phyloP scores from a whole-genome alignment of 1,140 invertebrate genomes.

The Achroia grisella region DNA sequence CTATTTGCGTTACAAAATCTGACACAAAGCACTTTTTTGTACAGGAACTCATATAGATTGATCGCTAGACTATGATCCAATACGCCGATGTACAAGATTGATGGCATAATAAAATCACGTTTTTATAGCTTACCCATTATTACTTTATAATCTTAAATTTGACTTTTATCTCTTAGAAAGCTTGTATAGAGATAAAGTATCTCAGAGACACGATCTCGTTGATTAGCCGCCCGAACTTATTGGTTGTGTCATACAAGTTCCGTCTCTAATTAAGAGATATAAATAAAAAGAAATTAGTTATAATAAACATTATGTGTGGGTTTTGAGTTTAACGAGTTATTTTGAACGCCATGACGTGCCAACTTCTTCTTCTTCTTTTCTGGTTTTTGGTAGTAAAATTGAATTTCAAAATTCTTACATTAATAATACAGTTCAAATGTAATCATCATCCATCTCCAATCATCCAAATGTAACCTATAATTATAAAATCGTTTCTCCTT shows the following conservation, averaged over 20 bases:
- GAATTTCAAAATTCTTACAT: no score
- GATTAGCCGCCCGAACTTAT: constrained; percentile 36
- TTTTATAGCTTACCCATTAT: constrained; percentile 58
- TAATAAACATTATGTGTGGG: constrained; percentile 17
- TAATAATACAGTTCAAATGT: no score
- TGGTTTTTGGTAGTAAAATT: no score
- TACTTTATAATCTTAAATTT: constrained; percentile 61
- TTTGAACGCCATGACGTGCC: constrained; percentile 8
- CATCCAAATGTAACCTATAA: no score
- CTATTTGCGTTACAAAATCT: no score
- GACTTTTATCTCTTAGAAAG: constrained; percentile 56
- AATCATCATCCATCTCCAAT: no score
- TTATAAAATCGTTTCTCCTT: no score
- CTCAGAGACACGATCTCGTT: constrained; percentile 49
- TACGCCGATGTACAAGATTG: constrained; percentile 53
- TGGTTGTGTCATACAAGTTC: constrained; percentile 15
- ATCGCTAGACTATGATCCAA: constrained; percentile 14
- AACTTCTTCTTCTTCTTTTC: constrained; percentile 5
- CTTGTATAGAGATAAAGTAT: constrained; percentile 61
- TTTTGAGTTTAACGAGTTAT: constrained; percentile 11
- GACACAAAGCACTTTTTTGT: no score
- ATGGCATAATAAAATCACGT: constrained; percentile 60
- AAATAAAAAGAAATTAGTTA: constrained; percentile 18
- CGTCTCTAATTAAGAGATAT: constrained; percentile 22
- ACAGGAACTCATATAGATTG: constrained; percentile 24